Conservation (phyloP, 1,140 invertebrate genomes). For the Dendrolimus punctatus region DNA sequence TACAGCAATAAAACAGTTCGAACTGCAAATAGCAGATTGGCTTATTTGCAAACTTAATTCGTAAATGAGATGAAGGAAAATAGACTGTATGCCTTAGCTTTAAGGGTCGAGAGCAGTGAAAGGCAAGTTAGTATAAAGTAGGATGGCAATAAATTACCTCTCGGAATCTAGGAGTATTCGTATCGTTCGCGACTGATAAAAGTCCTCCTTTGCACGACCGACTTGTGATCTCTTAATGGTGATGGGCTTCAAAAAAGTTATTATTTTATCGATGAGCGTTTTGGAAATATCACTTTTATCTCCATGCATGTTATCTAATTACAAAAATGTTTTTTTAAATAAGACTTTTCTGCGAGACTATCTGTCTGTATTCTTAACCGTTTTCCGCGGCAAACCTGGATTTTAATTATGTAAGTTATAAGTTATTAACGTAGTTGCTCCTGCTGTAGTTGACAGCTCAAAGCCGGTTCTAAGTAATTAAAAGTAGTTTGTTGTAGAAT, state of each 20-base stretch:
- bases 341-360: too few species aligned
- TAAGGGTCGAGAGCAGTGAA: slow-evolving; percentile 6
- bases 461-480: too few species aligned
- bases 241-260: slow-evolving; percentile 10
- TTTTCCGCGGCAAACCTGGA: too few species aligned
- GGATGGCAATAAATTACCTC: slow-evolving; percentile 58
- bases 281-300: slow-evolving; percentile 13
- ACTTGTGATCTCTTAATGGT: slow-evolving; percentile 36
- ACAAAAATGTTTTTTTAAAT: too few species aligned
- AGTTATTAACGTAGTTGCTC: too few species aligned
- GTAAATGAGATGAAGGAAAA: slow-evolving; percentile 4
- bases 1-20: too few species aligned
- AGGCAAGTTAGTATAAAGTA: slow-evolving; percentile 9
- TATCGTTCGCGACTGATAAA: slow-evolving; percentile 62
- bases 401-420: too few species aligned
- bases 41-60: slow-evolving; percentile 5
- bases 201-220: slow-evolving; percentile 51
- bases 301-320: background rate
- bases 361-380: too few species aligned
- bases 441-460: too few species aligned
- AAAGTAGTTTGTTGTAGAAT: too few species aligned
- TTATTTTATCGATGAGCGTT: slow-evolving; percentile 15
- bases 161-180: slow-evolving; percentile 51
- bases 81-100: slow-evolving; percentile 6
- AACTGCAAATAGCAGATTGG: background rate